Percentiles rank a stretch among this genome's conserved stretches.
Evolutionary conservation across 2,888 invertebrate species (phyloP).

Genomic region (Scelioninae gen. 1): DNA sequence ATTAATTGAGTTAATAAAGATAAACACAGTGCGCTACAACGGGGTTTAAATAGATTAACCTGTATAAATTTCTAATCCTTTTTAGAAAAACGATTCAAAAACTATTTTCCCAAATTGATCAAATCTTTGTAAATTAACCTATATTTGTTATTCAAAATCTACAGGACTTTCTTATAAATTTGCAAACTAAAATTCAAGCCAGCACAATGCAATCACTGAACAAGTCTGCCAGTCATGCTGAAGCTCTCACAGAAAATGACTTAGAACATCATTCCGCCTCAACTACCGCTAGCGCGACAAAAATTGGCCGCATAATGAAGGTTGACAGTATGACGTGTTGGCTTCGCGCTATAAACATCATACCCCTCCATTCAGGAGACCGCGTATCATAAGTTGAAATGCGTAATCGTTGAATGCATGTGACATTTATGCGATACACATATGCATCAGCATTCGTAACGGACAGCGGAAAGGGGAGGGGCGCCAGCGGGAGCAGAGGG

Average conservation of each 20-base stretch:
- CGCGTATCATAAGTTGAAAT: slow-evolving; percentile 47
- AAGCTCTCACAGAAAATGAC: slow-evolving; percentile 27
- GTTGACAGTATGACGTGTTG: slow-evolving; percentile 56
- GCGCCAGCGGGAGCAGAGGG: slow-evolving; percentile 35
- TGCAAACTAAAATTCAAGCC: slow-evolving; percentile 5
- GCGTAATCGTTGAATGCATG: slow-evolving; percentile 60
- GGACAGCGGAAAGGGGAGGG: slow-evolving; percentile 53
- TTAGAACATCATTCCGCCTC: slow-evolving; percentile 1
- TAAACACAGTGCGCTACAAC: no score
- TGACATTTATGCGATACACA: slow-evolving; percentile 58
- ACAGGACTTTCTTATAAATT: slow-evolving; percentile 4
- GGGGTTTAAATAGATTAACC: no score
- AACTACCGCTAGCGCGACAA: slow-evolving; percentile 9
- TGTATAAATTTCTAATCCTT: no score
- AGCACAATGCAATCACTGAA: not conserved
- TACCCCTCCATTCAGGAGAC: slow-evolving; percentile 17
- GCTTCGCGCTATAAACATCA: slow-evolving; percentile 41
- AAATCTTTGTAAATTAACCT: no score
- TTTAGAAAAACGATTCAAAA: no score
- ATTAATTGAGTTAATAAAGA: no score
- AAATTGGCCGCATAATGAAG: slow-evolving; percentile 60
- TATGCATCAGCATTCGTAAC: slow-evolving; percentile 42
- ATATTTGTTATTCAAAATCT: no score
- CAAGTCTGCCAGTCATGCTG: not conserved
- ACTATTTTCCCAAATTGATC: no score